Conservation (phyloP, 2,113 vertebrate species). For the Atherinomorus stipes region DNA sequence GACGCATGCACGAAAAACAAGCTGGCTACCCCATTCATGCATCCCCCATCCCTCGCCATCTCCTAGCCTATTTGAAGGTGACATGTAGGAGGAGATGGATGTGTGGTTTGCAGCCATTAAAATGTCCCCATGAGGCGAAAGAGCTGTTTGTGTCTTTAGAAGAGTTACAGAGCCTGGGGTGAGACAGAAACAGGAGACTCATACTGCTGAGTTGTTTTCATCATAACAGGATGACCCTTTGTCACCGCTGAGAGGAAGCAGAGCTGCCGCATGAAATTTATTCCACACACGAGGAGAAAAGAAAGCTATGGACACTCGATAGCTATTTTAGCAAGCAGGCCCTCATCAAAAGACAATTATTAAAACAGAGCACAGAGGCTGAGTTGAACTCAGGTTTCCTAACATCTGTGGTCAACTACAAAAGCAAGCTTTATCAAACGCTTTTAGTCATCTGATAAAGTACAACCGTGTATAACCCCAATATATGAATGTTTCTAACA, state of each 20-base stretch:
- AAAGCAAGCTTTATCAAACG: slow-evolving; percentile 1
- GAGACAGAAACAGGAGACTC: slow-evolving; percentile 66
- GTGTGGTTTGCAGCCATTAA: slow-evolving; percentile 77
- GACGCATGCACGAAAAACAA: slow-evolving; percentile 20
- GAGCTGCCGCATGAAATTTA: slow-evolving; percentile 45
- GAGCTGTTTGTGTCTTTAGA: slow-evolving; percentile 75
- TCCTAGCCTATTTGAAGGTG: slow-evolving; percentile 73
- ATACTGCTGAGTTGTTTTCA: slow-evolving; percentile 65
- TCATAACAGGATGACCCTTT: slow-evolving; percentile 68
- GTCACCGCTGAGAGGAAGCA: slow-evolving; percentile 54
- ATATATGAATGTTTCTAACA: neutral
- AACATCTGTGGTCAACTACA: slow-evolving; percentile 14
- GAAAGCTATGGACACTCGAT: slow-evolving; percentile 24
- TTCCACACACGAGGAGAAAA: slow-evolving; percentile 19
- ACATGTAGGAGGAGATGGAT: slow-evolving; percentile 78
- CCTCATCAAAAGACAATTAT: slow-evolving; percentile 29
- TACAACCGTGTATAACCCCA: no score
- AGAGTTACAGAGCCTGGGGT: slow-evolving; percentile 66
- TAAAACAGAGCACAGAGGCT: slow-evolving; percentile 16
- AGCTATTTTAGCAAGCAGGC: slow-evolving; percentile 36
- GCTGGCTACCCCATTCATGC: neutral
- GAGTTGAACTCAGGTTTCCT: slow-evolving; percentile 10
- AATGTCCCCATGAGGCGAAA: slow-evolving; percentile 75
- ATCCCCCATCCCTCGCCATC: slow-evolving; percentile 40
- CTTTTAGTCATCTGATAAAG: no score